A percentile compares a stretch with the other conserved stretches of the same genome.
Conservation (phyloP, 2,113 vertebrate species). For the Copsychus sechellarum region DNA sequence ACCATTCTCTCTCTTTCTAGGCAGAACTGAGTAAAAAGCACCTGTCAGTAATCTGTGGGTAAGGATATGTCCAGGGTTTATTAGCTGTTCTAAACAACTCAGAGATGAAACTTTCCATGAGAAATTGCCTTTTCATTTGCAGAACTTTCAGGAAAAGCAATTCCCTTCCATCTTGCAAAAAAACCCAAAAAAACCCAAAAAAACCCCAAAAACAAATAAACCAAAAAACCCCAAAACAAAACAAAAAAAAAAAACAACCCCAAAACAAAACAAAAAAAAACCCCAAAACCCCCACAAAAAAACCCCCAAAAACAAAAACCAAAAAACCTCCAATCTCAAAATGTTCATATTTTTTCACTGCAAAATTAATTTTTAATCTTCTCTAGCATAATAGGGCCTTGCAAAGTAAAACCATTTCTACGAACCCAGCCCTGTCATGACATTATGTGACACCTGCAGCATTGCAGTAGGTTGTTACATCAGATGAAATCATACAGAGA, state of each 20-base stretch:
- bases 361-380: not conserved
- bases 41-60: not conserved
- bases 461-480: not conserved
- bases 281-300: too few species aligned
- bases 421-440: accelerated
- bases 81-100: not conserved
- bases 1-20: not conserved
- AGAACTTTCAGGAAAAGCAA: not conserved
- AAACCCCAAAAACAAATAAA: too few species aligned
- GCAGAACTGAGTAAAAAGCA: not conserved
- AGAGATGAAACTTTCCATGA: not conserved
- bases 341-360: not conserved
- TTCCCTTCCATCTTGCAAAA: not conserved
- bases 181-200: not conserved
- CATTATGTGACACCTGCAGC: not conserved
- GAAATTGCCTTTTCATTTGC: not conserved
- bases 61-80: not conserved
- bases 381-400: not conserved
- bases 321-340: not conserved
- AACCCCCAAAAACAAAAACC: too few species aligned
- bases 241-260: not conserved
- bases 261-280: not conserved
- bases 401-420: not conserved
- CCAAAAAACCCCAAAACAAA: too few species aligned
- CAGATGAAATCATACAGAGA: not conserved